These are phyloP conservation scores for Smittia sp. DNA, from an alignment of 2,888 invertebrate genomes.

Conservation along the genomic window DNA sequence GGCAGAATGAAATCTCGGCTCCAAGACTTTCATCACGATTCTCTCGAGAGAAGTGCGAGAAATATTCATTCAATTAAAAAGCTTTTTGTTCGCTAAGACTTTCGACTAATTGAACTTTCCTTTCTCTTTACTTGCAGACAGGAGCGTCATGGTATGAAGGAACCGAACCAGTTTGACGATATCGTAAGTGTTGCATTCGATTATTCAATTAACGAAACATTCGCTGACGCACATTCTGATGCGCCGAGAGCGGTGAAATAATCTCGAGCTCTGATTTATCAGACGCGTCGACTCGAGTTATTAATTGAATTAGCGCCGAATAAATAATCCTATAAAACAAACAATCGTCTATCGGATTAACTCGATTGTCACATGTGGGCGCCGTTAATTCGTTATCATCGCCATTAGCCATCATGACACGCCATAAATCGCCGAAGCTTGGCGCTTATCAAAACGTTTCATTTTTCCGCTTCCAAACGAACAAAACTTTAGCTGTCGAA, in stretches of 20 bases:
- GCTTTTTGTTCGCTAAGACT: not conserved
- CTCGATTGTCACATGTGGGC: not conserved
- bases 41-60: not conserved
- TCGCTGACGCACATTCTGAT: not conserved
- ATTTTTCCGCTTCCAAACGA: no score
- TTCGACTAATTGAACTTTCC: not conserved
- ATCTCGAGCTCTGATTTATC: not conserved
- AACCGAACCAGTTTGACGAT: slow-evolving; percentile 79
- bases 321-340: not conserved
- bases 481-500: no score
- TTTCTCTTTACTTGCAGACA: slow-evolving; percentile 61
- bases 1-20: not conserved
- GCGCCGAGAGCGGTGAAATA: not conserved
- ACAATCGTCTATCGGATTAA: not conserved
- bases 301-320: not conserved
- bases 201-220: not conserved
- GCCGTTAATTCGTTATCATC: not conserved
- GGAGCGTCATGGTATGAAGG: slow-evolving; percentile 82
- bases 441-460: no score
- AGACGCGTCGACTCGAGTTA: not conserved
- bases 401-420: not conserved
- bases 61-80: not conserved
- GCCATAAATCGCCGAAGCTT: not conserved
- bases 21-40: slow-evolving; percentile 6
- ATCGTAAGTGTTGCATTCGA: slow-evolving; percentile 60